A percentile compares a stretch with the other conserved stretches of the same genome.
Evolutionary conservation across 2,113 vertebrate species (phyloP).

Genomic region (Melanerpes formicivorus): DNA sequence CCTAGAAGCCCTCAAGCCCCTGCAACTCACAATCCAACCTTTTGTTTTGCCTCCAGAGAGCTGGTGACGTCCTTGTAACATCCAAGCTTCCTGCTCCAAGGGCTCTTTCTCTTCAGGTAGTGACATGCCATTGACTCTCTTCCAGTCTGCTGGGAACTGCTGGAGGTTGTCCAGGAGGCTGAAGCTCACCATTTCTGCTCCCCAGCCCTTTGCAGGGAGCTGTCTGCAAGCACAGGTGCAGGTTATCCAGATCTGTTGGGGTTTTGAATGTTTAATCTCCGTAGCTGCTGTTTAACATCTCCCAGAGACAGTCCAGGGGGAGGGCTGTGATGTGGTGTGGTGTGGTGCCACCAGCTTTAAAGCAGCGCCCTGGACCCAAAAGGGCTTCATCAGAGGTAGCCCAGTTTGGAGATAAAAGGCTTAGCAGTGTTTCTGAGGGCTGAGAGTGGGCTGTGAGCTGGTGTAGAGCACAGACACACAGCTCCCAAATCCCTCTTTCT

Average conservation of each 20-base stretch:
- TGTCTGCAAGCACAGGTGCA: slow-evolving; percentile 20
- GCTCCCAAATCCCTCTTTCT: too few relatives aligned
- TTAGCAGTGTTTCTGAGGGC: too few relatives aligned
- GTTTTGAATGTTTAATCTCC: slow-evolving; percentile 35
- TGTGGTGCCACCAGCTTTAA: too few relatives aligned
- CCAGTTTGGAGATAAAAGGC: too few relatives aligned
- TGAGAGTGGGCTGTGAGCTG: too few relatives aligned
- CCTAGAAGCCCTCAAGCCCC: not conserved
- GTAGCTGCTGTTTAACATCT: slow-evolving; percentile 32
- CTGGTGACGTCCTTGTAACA: not conserved
- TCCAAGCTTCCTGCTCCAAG: not conserved
- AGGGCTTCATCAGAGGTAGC: too few relatives aligned
- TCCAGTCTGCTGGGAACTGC: slow-evolving; percentile 32
- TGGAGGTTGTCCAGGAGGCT: not conserved
- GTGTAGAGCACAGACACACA: too few relatives aligned
- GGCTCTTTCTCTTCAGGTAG: not conserved
- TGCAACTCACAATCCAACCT: not conserved
- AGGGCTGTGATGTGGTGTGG: too few relatives aligned
- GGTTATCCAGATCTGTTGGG: slow-evolving; percentile 32
- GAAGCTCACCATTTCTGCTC: slow-evolving; percentile 1
- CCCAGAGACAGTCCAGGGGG: too few relatives aligned
- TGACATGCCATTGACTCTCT: slow-evolving; percentile 35
- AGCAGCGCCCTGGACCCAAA: too few relatives aligned
- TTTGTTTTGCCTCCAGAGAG: slow-evolving; percentile 16
- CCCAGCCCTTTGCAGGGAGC: not conserved